Conservation (phyloP, 2,113 vertebrate genomes). For the Cynoglossus semilaevis region DNA sequence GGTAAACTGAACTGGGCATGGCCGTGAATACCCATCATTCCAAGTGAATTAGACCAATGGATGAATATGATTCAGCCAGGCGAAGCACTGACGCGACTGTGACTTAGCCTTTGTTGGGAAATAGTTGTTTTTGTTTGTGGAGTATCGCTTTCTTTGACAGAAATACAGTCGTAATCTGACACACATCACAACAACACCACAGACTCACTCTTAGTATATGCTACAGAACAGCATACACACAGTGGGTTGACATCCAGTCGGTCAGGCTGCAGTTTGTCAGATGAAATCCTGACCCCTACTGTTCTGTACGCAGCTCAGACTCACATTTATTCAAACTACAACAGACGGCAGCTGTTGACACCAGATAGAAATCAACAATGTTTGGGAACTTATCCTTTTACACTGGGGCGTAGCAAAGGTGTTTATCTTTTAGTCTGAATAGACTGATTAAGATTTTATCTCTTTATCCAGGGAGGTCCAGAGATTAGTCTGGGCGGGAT, state of each 20-base stretch:
- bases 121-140: slow-evolving; percentile 19
- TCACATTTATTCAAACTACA: slow-evolving; percentile 16
- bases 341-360: slow-evolving; percentile 10
- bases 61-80: slow-evolving; percentile 17
- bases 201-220: slow-evolving; percentile 2
- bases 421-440: slow-evolving; percentile 9
- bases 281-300: slow-evolving; percentile 77
- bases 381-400: neutral
- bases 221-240: slow-evolving; percentile 2
- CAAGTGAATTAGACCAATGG: slow-evolving; percentile 24
- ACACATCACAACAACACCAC: slow-evolving; percentile 6
- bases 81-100: neutral
- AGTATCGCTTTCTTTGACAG: slow-evolving; percentile 5
- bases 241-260: slow-evolving; percentile 2
- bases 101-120: slow-evolving; percentile 12
- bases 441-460: slow-evolving; percentile 21
- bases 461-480: neutral
- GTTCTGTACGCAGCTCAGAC: slow-evolving; percentile 42
- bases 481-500: too few species aligned
- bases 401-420: neutral
- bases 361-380: neutral
- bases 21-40: slow-evolving; percentile 44
- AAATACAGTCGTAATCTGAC: slow-evolving; percentile 14
- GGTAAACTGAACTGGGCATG: slow-evolving; percentile 27
- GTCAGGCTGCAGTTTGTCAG: slow-evolving; percentile 12